Conservation (phyloP, 1,140 invertebrate species). For the Trialeurodes vaporariorum region DNA sequence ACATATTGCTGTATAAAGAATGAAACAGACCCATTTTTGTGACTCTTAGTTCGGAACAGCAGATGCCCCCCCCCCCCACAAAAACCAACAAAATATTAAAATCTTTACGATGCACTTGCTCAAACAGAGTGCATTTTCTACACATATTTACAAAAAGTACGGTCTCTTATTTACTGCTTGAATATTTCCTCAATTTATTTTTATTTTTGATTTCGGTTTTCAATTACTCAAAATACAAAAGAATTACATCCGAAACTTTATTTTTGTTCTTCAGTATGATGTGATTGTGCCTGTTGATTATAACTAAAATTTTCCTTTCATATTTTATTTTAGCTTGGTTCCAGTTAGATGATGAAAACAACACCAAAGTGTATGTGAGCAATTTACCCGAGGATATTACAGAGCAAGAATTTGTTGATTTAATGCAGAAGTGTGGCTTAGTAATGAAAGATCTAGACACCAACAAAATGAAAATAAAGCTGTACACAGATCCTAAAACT, state of each 20-base stretch:
- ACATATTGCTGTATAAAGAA: too few species aligned
- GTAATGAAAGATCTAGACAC: constrained; percentile 74
- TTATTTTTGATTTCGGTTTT: constrained; percentile 6
- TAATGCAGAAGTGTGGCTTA: constrained; percentile 95
- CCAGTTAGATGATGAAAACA: constrained; percentile 80
- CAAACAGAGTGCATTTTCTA: too few species aligned
- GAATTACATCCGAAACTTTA: not conserved
- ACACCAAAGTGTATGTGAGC: constrained; percentile 94
- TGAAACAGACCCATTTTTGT: too few species aligned
- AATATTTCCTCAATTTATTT: too few species aligned
- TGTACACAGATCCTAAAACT: constrained; percentile 77
- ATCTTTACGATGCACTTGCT: too few species aligned
- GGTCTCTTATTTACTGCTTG: too few species aligned
- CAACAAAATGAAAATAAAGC: constrained; percentile 84
- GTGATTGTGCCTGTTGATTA: not conserved
- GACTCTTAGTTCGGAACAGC: too few species aligned
- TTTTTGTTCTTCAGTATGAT: not conserved
- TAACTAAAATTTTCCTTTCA: constrained; percentile 5
- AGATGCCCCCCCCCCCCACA: too few species aligned
- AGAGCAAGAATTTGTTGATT: constrained; percentile 75
- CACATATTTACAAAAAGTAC: too few species aligned
- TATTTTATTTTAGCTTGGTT: constrained; percentile 67
- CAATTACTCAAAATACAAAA: too few species aligned
- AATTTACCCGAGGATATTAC: constrained; percentile 83
- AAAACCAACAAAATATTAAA: too few species aligned